Evolutionary conservation across 2,113 vertebrate species (phyloP), one percentile per base, ranked within the genome.

Genomic region (Pomatorhinus ruficollis): DNA sequence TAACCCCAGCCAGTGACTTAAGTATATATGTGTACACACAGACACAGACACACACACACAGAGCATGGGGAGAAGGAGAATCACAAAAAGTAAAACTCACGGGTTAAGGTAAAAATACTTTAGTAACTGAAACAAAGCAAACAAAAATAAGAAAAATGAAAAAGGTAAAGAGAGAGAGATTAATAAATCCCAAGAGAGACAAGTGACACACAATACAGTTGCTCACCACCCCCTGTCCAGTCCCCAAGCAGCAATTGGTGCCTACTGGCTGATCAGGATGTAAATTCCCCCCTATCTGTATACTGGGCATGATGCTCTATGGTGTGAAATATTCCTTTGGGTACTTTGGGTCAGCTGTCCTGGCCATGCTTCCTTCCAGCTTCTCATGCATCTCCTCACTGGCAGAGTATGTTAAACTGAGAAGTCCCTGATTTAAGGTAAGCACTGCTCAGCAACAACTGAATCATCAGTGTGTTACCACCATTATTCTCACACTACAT

Each of bases 171-270:
- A 83, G n/a, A 42, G 35, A 40, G 35, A 71, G 8, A 64, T 21
- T 4, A 80, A 65, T 47, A 64, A 35, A 57, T 10, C 5, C 21
- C 50, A 49, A 49, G 49, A 49, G 20, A 27, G 21, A 57, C 35
- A 80, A 57, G 31, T 65, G 42, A 65, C 31, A 42, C 49, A 21
- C 24, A 10, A 2, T 30, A 30, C 12, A 79, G 20, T 9, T 49
- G 56, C 11, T 63, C 25, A 49, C 25, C 49, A 71, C 8, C n/a
- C 33, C 12, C 28, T 37, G 19, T n/a, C 14, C 31, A 33, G 50
- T 50, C 20, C 27, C 23, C 37, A 28, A 8, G 28, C 15, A 66
- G 52, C 0, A 0, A 20, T 2, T 23, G 7, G 23, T 74, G 44
- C 44, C 12, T 65, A 35, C 27, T 0, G 1, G 52, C 60, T 45